Percentiles rank a stretch among this genome's conserved stretches.
phyloP scores from a whole-genome alignment of 2,113 vertebrate genomes.

The Lonchura striata region DNA sequence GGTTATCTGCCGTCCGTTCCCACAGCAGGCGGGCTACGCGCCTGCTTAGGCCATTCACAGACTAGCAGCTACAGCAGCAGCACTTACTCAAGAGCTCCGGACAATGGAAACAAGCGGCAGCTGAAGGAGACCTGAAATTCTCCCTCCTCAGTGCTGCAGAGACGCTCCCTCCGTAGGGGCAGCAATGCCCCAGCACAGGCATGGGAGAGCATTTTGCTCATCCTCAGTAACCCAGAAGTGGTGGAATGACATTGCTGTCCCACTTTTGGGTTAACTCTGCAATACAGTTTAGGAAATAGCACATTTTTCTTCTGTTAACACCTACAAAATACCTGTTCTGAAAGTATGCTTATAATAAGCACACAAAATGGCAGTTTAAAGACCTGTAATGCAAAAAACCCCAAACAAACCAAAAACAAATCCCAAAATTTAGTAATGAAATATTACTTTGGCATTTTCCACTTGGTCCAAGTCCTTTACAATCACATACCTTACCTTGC shows the following conservation, averaged over 20 bases:
- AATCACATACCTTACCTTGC: not conserved
- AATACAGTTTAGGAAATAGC: not conserved
- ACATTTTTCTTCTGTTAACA: not conserved
- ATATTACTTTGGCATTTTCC: not conserved
- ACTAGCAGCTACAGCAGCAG: not conserved
- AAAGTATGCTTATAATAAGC: not conserved
- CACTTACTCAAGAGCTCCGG: rapidly evolving
- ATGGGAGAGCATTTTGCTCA: not conserved
- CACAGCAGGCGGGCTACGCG: not conserved
- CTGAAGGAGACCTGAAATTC: too few species aligned
- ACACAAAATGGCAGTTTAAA: not conserved
- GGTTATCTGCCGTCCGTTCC: not conserved
- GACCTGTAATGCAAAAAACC: not conserved
- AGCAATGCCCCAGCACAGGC: rapidly evolving
- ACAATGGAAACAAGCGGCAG: rapidly evolving
- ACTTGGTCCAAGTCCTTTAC: not conserved
- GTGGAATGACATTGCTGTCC: rapidly evolving
- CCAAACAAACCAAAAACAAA: not conserved
- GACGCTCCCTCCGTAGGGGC: rapidly evolving
- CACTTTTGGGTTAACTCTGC: not conserved
- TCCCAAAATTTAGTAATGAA: not conserved
- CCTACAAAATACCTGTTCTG: not conserved
- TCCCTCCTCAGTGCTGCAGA: rapidly evolving
- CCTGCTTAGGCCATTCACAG: not conserved
- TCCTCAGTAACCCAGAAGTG: rapidly evolving